Evolutionary conservation across 2,113 vertebrate species (phyloP).

Genomic region (Monopterus albus): DNA sequence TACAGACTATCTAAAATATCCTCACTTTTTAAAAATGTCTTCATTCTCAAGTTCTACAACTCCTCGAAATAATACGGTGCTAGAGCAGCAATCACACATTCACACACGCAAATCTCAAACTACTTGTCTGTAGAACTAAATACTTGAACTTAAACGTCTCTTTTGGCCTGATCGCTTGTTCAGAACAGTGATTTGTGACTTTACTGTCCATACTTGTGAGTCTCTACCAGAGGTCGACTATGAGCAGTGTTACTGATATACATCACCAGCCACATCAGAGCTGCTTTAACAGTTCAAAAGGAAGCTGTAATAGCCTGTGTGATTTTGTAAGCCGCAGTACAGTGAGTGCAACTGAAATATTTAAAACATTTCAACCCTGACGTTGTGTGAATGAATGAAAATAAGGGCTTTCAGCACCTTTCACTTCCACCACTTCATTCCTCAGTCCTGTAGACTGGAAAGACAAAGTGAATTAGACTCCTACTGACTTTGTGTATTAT

Average conservation of each 20-base stretch:
- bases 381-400: slow-evolving; percentile 36
- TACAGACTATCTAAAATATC: too few species aligned
- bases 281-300: slow-evolving; percentile 35
- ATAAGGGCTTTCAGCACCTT: slow-evolving; percentile 56
- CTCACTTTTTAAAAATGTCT: too few species aligned
- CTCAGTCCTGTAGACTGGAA: slow-evolving; percentile 36
- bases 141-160: slow-evolving; percentile 19
- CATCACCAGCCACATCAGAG: slow-evolving; percentile 4
- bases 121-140: too few species aligned
- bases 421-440: slow-evolving; percentile 18
- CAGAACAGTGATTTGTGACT: slow-evolving; percentile 32
- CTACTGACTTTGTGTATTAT: slow-evolving; percentile 20
- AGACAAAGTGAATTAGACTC: slow-evolving; percentile 55
- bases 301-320: slow-evolving; percentile 6
- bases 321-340: slow-evolving; percentile 18
- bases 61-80: too few species aligned
- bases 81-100: too few species aligned
- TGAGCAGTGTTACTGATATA: slow-evolving; percentile 43
- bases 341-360: slow-evolving; percentile 11
- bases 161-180: slow-evolving; percentile 2
- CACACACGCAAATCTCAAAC: too few species aligned
- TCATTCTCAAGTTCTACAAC: too few species aligned
- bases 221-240: slow-evolving; percentile 32
- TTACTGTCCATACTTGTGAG: neutral
- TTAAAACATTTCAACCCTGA: slow-evolving; percentile 57